phyloP scores from a whole-genome alignment of 2,797 vertebrate genomes.

The Naso thynnoides region DNA sequence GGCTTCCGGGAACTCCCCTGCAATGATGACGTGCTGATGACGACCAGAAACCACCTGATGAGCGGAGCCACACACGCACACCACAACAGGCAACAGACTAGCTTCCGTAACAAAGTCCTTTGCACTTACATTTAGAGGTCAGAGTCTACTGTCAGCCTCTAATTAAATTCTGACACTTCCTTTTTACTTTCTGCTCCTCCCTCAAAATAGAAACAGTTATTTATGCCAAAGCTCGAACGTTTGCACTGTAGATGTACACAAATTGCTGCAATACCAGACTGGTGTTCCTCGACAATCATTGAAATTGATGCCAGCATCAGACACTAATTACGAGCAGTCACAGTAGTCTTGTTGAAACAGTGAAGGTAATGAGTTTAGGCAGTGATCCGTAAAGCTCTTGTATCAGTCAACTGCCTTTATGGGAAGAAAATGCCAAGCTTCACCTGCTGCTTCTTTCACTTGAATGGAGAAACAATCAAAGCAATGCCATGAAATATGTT shows the following conservation, averaged over 20 bases:
- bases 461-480: constrained; percentile 9
- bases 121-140: background rate
- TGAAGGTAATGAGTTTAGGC: constrained; percentile 51
- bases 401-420: constrained; percentile 7
- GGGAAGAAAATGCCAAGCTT: constrained; percentile 14
- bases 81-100: too few species aligned
- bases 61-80: too few species aligned
- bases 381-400: constrained; percentile 35
- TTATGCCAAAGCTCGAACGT: background rate
- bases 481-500: background rate
- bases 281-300: constrained; percentile 3
- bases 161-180: background rate
- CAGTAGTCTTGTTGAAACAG: constrained; percentile 11
- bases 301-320: constrained; percentile 3
- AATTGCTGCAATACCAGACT: background rate
- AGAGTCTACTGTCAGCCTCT: background rate
- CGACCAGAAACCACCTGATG: too few species aligned
- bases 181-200: background rate
- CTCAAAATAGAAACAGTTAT: background rate
- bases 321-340: constrained; percentile 31
- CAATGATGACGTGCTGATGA: too few species aligned
- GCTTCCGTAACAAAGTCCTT: too few species aligned
- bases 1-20: too few species aligned
- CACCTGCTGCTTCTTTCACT: constrained; percentile 18
- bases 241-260: background rate